Base-by-base conservation (phyloP, 2,797 vertebrate genomes). In the Rousettus madagascariensis region DNA sequence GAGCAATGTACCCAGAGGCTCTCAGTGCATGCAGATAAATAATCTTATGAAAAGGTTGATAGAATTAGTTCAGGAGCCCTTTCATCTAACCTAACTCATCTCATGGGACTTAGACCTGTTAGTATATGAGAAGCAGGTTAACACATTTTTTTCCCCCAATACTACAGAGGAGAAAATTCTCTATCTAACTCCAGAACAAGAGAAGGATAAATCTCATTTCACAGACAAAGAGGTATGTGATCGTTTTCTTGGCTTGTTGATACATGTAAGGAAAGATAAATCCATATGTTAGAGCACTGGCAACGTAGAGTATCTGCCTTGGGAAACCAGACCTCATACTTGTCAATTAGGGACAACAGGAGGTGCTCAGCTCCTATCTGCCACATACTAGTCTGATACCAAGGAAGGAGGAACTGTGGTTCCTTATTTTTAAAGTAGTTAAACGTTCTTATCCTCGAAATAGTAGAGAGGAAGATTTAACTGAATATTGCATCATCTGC, bases 181-280 rank as follows among this genome's bases (percentile, higher is more conserved):
- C 97, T 99, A 99, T 98, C 98, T 99, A 98, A 99, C 99, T 97
- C 99, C 99, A 96, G 99, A 99, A 97, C 99, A 99, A 97, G 99
- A 99, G 98, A 99, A 99, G 98, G 99, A 99, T 98, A 99, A 99
- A 98, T 99, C 99, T 95, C 99, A 99, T 98, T 99, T 99, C 98
- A 99, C 99, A 99, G 99, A 99, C 98, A 99, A 99, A 98, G 99
- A 99, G 99, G 99, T 99, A 98, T 96, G 98, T 97, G 51, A 59
- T 83, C 74, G 8, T 78, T 84, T 66, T 74, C 20, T 43, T 82
- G 22, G 20, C 87, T 86, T 85, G 66, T 63, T 79, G 57, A 26
- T 91, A 57, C 16, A 51, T 71, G 13, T 22, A 82, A 74, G 28
- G 55, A 57, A 43, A 55, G 36, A 13, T 68, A 38, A 85, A 79